These are phyloP conservation scores for Okapia johnstoni DNA, from an alignment of 2,113 vertebrate genomes.

Conservation along the genomic window DNA sequence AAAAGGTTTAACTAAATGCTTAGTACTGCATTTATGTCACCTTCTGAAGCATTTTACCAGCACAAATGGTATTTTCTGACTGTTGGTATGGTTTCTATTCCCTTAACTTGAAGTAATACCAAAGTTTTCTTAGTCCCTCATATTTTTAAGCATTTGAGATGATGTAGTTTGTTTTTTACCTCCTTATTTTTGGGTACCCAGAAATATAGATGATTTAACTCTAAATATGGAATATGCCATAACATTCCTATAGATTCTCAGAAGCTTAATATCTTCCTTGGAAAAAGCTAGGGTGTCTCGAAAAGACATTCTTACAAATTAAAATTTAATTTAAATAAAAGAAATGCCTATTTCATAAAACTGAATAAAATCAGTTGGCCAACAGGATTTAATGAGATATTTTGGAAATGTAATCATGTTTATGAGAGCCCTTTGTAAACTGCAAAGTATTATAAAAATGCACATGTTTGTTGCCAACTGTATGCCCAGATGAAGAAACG, in stretches of 20 bases:
- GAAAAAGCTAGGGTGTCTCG: neutral
- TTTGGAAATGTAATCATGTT: neutral
- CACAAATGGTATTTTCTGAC: neutral
- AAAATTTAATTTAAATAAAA: neutral
- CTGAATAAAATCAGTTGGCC: neutral
- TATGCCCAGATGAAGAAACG: neutral
- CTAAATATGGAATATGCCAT: neutral
- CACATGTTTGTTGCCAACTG: neutral
- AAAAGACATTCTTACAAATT: neutral
- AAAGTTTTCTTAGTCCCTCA: neutral
- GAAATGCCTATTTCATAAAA: neutral
- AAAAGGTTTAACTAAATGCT: neutral
- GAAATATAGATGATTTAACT: neutral
- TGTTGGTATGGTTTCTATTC: neutral
- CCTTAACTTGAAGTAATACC: neutral
- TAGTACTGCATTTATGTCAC: neutral
- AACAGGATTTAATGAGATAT: neutral
- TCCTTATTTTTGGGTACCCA: neutral
- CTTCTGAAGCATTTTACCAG: neutral
- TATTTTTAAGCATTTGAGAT: neutral
- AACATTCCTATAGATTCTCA: neutral
- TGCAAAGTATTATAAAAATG: neutral
- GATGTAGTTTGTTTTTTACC: neutral
- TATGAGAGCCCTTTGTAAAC: neutral
- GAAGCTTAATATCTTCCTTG: neutral